Conservation (phyloP, 2,888 invertebrate genomes). For the Bombylius discolor region DNA sequence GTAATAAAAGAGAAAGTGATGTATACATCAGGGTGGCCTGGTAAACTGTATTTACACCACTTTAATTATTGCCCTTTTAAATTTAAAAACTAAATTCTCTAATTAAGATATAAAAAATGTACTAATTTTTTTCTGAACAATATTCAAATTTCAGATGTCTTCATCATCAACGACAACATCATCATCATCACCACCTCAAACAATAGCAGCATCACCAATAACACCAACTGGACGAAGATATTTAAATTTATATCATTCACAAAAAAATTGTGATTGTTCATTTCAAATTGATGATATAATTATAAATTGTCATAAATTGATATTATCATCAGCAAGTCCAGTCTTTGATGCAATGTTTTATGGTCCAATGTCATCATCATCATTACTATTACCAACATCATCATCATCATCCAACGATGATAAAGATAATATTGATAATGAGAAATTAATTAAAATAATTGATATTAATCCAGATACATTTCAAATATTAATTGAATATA, state of each 20-base stretch:
- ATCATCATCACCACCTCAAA: not conserved
- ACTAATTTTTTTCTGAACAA: too few species aligned
- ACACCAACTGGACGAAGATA: slow-evolving; percentile 23
- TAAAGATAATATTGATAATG: slow-evolving; percentile 33
- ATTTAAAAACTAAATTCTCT: too few species aligned
- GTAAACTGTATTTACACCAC: too few species aligned
- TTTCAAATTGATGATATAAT: slow-evolving; percentile 31
- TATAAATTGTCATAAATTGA: slow-evolving; percentile 64
- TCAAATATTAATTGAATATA: slow-evolving; percentile 30
- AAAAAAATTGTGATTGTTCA: slow-evolving; percentile 31
- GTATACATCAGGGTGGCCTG: too few species aligned
- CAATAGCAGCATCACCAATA: slow-evolving; percentile 1
- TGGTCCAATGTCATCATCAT: slow-evolving; percentile 51
- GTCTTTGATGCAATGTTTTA: slow-evolving; percentile 85
- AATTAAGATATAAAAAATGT: too few species aligned
- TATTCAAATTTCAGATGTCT: slow-evolving; percentile 14
- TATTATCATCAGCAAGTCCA: slow-evolving; percentile 72
- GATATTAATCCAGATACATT: slow-evolving; percentile 37
- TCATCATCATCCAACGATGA: not conserved
- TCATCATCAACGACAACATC: not conserved
- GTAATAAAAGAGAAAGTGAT: too few species aligned
- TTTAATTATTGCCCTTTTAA: too few species aligned
- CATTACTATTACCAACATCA: too few species aligned
- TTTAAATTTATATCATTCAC: slow-evolving; percentile 25
- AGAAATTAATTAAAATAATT: slow-evolving; percentile 40